Evolutionary conservation across 2,888 invertebrate genomes (phyloP).

Genomic region (Seira ritae): DNA sequence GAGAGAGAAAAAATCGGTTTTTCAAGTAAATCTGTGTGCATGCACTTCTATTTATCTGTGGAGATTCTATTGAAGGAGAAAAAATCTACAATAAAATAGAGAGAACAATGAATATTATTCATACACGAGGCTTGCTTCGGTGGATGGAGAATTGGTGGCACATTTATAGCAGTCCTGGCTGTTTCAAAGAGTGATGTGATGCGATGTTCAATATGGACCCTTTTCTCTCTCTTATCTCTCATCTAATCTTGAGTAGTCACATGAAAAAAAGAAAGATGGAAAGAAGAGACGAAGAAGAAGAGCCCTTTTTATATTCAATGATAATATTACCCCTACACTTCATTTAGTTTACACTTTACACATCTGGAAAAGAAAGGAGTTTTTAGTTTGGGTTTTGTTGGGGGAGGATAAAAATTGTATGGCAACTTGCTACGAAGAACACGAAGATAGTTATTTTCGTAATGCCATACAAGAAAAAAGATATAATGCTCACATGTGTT

Average conservation of each 20-base stretch:
- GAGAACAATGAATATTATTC: slow-evolving; percentile 57
- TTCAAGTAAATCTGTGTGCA: too few relatives aligned
- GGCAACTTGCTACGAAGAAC: too few relatives aligned
- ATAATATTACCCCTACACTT: neutral
- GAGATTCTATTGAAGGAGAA: too few relatives aligned
- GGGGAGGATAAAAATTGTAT: slow-evolving; percentile 35
- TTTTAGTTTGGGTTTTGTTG: slow-evolving; percentile 26
- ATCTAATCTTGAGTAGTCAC: slow-evolving; percentile 38
- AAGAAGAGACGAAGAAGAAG: slow-evolving; percentile 15
- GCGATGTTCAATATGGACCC: slow-evolving; percentile 54
- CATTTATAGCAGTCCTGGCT: slow-evolving; percentile 25
- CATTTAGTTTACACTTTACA: slow-evolving; percentile 29
- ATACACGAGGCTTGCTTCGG: slow-evolving; percentile 24
- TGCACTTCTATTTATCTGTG: too few relatives aligned
- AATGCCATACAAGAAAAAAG: too few relatives aligned
- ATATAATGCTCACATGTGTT: slow-evolving; percentile 18
- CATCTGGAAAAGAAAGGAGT: slow-evolving; percentile 52
- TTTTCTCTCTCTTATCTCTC: slow-evolving; percentile 44
- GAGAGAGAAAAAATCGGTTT: too few relatives aligned
- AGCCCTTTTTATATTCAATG: slow-evolving; percentile 36
- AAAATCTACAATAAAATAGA: too few relatives aligned
- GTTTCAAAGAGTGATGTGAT: slow-evolving; percentile 33
- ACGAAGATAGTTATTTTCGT: too few relatives aligned
- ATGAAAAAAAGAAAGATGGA: too few relatives aligned
- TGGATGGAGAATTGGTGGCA: slow-evolving; percentile 16